Percentiles rank a stretch among this genome's conserved stretches.
Evolutionary conservation across 2,888 invertebrate species (phyloP).

Genomic region (Morpho deidamia): DNA sequence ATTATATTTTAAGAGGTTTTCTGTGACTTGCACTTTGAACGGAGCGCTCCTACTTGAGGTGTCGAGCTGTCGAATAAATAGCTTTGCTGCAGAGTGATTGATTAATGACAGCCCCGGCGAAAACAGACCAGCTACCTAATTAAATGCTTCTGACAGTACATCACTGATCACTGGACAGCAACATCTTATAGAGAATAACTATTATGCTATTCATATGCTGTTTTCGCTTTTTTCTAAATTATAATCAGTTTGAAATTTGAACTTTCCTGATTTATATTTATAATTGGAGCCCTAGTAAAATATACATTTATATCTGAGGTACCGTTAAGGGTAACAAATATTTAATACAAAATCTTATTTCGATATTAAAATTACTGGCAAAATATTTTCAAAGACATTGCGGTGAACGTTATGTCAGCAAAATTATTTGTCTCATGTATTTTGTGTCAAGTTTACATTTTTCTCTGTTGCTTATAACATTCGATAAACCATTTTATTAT

Average conservation of each 20-base stretch:
- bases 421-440: conserved; percentile 40
- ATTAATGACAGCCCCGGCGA: conserved; percentile 70
- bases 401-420: conserved; percentile 28
- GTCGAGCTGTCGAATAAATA: conserved; percentile 69
- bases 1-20: conserved; percentile 74
- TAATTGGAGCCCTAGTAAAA: no score
- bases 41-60: conserved; percentile 51
- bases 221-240: no score
- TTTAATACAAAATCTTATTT: not conserved
- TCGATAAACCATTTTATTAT: conserved; percentile 31
- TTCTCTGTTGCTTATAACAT: conserved; percentile 30
- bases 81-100: conserved; percentile 61
- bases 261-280: no score
- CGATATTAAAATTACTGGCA: not conserved
- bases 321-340: no score
- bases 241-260: no score
- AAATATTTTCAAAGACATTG: not conserved
- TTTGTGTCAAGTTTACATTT: conserved; percentile 39
- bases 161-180: conserved; percentile 34
- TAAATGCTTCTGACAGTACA: conserved; percentile 53
- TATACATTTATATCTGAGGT: no score
- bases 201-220: conserved; percentile 23
- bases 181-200: conserved; percentile 38
- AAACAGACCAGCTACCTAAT: conserved; percentile 69
- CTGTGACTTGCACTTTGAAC: conserved; percentile 71